These are phyloP conservation scores for Sterna hirundo DNA, from an alignment of 2,113 vertebrate species.

Conservation along the genomic window DNA sequence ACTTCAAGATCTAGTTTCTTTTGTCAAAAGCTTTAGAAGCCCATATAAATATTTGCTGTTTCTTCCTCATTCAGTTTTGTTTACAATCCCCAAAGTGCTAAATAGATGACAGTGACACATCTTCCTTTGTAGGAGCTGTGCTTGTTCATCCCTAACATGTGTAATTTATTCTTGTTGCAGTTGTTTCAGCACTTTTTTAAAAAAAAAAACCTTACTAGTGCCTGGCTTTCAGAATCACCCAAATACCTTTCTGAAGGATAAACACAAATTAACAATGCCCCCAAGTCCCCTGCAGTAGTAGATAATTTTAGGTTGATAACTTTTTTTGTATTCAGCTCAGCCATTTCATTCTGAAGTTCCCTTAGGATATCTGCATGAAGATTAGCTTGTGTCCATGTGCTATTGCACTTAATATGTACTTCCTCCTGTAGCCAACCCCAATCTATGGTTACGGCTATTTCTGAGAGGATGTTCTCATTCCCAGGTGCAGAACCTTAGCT, in stretches of 20 bases:
- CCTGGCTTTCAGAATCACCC: neutral
- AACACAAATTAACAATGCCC: neutral
- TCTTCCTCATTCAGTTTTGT: constrained; percentile 35
- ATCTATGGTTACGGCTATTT: neutral
- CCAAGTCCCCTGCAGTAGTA: neutral
- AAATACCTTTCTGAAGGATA: constrained; percentile 1
- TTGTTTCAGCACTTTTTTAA: neutral
- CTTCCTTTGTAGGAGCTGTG: neutral
- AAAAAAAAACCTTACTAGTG: neutral
- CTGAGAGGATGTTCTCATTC: neutral
- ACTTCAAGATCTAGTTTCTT: constrained; percentile 17
- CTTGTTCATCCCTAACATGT: neutral
- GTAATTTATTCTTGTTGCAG: constrained; percentile 40
- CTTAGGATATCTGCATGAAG: neutral
- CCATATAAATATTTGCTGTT: constrained; percentile 48
- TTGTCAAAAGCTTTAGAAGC: constrained; percentile 38
- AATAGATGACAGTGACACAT: constrained; percentile 46
- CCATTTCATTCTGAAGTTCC: neutral
- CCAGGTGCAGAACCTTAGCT: neutral
- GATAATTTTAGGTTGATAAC: constrained; percentile 15
- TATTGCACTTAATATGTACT: neutral
- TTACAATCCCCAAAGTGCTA: constrained; percentile 38
- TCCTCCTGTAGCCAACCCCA: neutral
- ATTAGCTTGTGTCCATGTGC: neutral
- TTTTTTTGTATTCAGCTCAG: neutral